Conservation (phyloP, 2,113 vertebrate genomes). For the Struthio camelus region DNA sequence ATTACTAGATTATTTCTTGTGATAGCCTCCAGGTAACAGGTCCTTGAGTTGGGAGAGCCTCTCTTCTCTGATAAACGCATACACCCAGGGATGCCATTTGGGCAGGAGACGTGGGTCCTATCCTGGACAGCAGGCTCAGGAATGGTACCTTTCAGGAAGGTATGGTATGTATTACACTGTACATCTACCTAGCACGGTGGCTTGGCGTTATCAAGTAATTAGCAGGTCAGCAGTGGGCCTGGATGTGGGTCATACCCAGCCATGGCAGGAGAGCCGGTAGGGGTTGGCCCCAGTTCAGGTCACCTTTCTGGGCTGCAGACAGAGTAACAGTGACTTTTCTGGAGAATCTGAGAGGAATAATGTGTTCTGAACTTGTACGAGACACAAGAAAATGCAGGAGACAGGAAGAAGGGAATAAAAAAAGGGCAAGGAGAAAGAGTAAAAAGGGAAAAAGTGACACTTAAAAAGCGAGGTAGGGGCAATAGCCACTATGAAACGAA, state of each 20-base stretch:
- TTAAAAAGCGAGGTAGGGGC: conserved; percentile 6
- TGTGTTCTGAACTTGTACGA: background rate
- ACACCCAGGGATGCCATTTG: background rate
- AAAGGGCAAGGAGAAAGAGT: background rate
- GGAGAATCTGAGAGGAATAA: background rate
- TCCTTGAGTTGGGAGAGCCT: background rate
- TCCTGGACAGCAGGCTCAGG: background rate
- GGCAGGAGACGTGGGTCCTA: background rate
- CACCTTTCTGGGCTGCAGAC: no score
- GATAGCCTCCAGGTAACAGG: background rate
- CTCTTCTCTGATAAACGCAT: background rate
- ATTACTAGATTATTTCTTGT: background rate
- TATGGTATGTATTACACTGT: background rate
- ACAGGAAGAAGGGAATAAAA: background rate
- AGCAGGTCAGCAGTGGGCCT: background rate
- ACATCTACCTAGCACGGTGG: background rate
- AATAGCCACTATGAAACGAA: background rate
- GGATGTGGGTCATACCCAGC: background rate
- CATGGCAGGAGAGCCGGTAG: background rate
- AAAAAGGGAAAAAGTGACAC: background rate
- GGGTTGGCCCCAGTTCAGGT: no score
- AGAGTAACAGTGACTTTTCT: background rate
- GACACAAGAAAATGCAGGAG: background rate
- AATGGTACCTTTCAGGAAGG: background rate
- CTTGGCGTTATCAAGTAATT: no score